A percentile compares a stretch with the other conserved stretches of the same genome.
Conservation (phyloP, 2,797 vertebrate species). For the Pelodytes ibericus region DNA sequence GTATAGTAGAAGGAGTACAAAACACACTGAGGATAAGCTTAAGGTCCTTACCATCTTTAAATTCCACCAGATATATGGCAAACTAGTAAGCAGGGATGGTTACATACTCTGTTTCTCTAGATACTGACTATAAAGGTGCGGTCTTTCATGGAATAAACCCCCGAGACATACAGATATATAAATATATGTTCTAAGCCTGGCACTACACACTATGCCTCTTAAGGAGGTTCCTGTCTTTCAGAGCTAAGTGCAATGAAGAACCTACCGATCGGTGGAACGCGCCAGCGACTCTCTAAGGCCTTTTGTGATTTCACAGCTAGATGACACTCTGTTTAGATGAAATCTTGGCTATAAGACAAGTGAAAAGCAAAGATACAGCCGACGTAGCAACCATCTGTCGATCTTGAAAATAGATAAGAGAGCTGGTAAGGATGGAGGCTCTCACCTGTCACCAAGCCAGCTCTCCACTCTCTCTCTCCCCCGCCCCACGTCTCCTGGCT, state of each 20-base stretch:
- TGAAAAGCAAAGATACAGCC: not conserved
- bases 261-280: not conserved
- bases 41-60: too few relatives aligned
- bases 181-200: too few relatives aligned
- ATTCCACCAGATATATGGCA: too few relatives aligned
- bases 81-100: too few relatives aligned
- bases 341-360: slow-evolving; percentile 16
- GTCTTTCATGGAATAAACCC: too few relatives aligned
- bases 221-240: not conserved
- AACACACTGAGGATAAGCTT: too few relatives aligned
- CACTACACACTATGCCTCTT: not conserved
- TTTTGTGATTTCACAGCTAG: slow-evolving; percentile 9
- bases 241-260: not conserved
- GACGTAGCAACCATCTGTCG: slow-evolving; percentile 23
- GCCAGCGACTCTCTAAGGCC: not conserved
- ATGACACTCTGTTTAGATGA: slow-evolving; percentile 21
- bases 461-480: not conserved
- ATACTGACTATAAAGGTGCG: too few relatives aligned
- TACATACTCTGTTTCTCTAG: too few relatives aligned
- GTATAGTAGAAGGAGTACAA: too few relatives aligned
- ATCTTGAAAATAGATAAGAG: not conserved
- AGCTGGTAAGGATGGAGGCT: not conserved
- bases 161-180: too few relatives aligned
- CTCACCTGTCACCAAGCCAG: not conserved
- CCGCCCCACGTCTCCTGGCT: slow-evolving; percentile 8